Percentiles rank a stretch among this genome's conserved stretches.
Conservation (phyloP, 2,113 vertebrate species). For the Ophiodon elongatus region DNA sequence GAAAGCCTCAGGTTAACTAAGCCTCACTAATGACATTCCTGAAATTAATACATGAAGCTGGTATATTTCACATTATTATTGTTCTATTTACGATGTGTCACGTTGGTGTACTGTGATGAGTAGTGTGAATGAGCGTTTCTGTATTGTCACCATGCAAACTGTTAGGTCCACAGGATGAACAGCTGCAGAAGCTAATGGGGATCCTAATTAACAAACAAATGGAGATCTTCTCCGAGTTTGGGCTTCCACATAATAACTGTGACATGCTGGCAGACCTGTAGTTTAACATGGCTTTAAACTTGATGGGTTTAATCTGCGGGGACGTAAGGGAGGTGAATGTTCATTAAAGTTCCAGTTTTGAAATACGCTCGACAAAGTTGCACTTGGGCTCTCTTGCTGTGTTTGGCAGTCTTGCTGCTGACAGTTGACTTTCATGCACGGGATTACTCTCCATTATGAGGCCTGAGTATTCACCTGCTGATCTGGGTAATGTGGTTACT, state of each 20-base stretch:
- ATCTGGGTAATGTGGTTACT: slow-evolving; percentile 57
- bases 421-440: slow-evolving; percentile 44
- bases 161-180: neutral
- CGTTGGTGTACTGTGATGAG: no score
- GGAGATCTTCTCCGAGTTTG: neutral
- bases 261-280: neutral
- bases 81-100: neutral
- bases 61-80: no score
- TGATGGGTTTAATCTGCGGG: slow-evolving; percentile 8
- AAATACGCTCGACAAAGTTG: slow-evolving; percentile 42
- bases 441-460: slow-evolving; percentile 61
- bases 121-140: neutral
- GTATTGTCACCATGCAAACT: neutral
- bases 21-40: neutral
- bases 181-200: neutral
- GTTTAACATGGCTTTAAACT: slow-evolving; percentile 5
- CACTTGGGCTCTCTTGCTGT: slow-evolving; percentile 31
- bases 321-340: slow-evolving; percentile 11
- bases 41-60: neutral
- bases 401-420: slow-evolving; percentile 55
- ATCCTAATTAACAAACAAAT: neutral
- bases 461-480: slow-evolving; percentile 69
- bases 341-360: slow-evolving; percentile 41
- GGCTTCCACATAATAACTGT: neutral
- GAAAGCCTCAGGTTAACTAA: no score